Evolutionary conservation across 2,113 vertebrate genomes (phyloP), one percentile per base, ranked within the genome.

Genomic region (Leptobrachium ailaonicum): DNA sequence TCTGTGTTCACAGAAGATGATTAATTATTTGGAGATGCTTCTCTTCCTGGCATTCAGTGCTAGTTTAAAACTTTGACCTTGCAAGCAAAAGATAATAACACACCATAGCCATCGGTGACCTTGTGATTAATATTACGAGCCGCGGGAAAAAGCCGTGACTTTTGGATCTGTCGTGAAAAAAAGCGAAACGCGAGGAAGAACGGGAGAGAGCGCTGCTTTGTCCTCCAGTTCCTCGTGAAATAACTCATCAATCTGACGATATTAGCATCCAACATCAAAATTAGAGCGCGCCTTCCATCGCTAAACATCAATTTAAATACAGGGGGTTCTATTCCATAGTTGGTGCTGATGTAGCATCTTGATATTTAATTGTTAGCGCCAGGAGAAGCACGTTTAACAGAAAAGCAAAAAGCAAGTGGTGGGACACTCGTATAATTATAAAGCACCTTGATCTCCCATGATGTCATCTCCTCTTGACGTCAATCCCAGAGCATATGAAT

Each of bases 231-330:
- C 87, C 87, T 87, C 85, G 82, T 87, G 90, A 89, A 91, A 93
- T 92, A 92, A 93, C 92, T 92, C 88, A 93, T 93, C 88, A 92
- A 85, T 85, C 88, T 93, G 92, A 94, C 88, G 91, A 93, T 91
- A 92, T 92, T 90, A 91, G 86, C 89, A 91, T 91, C 91, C 90
- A 91, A 92, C 90, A 90, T 90, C 89, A 88, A 92, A 94, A 94
- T 93, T 93, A 91, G 67, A 88, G 76, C 69, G 89, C 88, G 88
- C 90, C 20, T 32, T 32, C 20, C 20, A 32, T 32, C 20, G 20
- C 88, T 90, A 93, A 91, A 86, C 87, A 92, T 92, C 85, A 90
- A 90, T 90, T 92, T 73, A 20, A 13, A 80, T 76, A 70, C 83
- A 13, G 42, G 20, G 20, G 20, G 20, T 32, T 32, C 20, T 32